Conservation (phyloP, 2,797 vertebrate genomes). For the Heteromormyrus szaboi region DNA sequence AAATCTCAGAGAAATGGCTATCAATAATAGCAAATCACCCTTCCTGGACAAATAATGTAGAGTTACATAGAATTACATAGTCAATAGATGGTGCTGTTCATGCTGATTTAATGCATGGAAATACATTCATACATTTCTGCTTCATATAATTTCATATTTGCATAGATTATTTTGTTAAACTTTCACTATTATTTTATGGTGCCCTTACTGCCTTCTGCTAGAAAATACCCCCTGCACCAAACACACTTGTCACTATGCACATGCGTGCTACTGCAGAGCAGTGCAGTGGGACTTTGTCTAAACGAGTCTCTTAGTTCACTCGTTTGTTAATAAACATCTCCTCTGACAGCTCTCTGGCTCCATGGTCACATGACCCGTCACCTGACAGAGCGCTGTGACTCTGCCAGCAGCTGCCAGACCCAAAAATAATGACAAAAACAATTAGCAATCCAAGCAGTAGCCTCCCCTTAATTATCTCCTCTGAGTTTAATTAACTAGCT, state of each 20-base stretch:
- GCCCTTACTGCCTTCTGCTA: background rate
- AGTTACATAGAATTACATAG: background rate
- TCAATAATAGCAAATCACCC: background rate
- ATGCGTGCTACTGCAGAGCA: background rate
- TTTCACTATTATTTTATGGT: background rate
- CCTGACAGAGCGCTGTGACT: slow-evolving; percentile 76
- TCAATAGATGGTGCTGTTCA: slow-evolving; percentile 21
- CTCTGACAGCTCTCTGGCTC: slow-evolving; percentile 29
- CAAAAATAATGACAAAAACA: slow-evolving; percentile 86
- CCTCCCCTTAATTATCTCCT: slow-evolving; percentile 98
- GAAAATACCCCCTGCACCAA: background rate
- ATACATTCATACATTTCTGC: background rate
- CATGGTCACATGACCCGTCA: slow-evolving; percentile 58
- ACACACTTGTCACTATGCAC: slow-evolving; percentile 6
- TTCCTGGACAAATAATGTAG: background rate
- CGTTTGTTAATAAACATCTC: slow-evolving; percentile 29
- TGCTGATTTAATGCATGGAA: background rate
- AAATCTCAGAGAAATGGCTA: background rate
- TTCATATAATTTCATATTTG: slow-evolving; percentile 1
- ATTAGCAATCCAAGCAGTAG: slow-evolving; percentile 82
- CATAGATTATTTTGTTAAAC: background rate
- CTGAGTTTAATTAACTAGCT: slow-evolving; percentile 99
- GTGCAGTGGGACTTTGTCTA: slow-evolving; percentile 4
- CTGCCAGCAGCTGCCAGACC: slow-evolving; percentile 80
- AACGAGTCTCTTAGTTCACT: slow-evolving; percentile 21